A percentile compares a stretch with the other conserved stretches of the same genome.
Evolutionary conservation across 1,140 invertebrate species (phyloP).

Genomic region (Rhopalosiphum padi): DNA sequence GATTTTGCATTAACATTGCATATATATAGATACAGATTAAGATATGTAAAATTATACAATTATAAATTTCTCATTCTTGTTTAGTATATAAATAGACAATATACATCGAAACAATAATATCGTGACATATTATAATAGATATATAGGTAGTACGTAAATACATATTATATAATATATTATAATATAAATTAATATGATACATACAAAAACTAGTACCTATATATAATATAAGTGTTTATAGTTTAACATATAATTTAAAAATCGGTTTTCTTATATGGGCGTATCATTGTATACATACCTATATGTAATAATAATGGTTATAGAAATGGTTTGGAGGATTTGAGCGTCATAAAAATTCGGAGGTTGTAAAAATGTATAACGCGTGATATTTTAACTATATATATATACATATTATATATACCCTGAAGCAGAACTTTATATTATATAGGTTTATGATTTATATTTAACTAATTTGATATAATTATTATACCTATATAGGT

Average conservation of each 20-base stretch:
- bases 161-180: no score
- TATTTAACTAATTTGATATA: background rate
- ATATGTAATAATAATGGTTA: background rate
- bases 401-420: background rate
- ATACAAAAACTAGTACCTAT: background rate
- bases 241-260: background rate
- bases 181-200: background rate
- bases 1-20: no score
- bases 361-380: slow-evolving; percentile 33
- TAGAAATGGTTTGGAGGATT: background rate
- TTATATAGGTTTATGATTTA: background rate
- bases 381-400: background rate
- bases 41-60: no score
- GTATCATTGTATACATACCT: background rate
- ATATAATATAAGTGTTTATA: background rate
- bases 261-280: background rate
- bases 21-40: no score
- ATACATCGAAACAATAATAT: no score
- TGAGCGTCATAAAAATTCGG: background rate
- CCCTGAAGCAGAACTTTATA: background rate
- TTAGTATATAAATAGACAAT: no score
- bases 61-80: no score
- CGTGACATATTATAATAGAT: no score
- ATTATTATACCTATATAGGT: background rate
- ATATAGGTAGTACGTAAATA: no score